Evolutionary conservation across 1,140 invertebrate species (phyloP).

Genomic region (Habropoda laboriosa): DNA sequence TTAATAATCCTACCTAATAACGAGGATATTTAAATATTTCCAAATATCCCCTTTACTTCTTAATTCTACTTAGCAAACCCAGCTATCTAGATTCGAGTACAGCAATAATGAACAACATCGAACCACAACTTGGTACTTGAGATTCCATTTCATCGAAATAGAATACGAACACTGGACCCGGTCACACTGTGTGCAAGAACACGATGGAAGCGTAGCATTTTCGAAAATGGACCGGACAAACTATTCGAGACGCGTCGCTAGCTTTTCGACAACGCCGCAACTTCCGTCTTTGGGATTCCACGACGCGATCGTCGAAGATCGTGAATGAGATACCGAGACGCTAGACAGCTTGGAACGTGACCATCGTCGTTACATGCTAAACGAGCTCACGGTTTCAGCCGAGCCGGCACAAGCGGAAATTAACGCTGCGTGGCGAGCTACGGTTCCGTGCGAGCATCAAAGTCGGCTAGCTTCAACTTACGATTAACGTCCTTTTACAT

Average conservation of each 20-base stretch:
- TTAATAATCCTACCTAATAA: no score
- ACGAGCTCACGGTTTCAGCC: constrained; percentile 58
- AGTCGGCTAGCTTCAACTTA: not conserved
- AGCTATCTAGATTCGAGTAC: no score
- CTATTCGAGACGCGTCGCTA: constrained; percentile 44
- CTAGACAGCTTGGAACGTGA: constrained; percentile 34
- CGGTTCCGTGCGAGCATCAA: constrained; percentile 12
- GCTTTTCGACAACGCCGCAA: constrained; percentile 22
- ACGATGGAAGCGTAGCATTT: not conserved
- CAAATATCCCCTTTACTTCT: no score
- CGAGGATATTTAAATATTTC: no score
- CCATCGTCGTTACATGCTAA: constrained; percentile 52
- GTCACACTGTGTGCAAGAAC: no score
- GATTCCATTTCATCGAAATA: no score
- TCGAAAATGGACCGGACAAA: not conserved
- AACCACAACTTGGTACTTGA: no score
- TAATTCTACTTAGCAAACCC: no score
- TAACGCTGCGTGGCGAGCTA: constrained; percentile 48
- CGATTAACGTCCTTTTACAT: not conserved
- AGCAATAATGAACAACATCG: no score
- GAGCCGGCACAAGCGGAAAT: constrained; percentile 56
- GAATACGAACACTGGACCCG: no score
- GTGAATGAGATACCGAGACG: constrained; percentile 50
- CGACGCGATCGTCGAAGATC: constrained; percentile 38
- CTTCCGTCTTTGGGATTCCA: constrained; percentile 27